Evolutionary conservation across 2,888 invertebrate species (phyloP), one percentile per base, ranked within the genome.

Genomic region (Bursaphelenchus okinawaensis): DNA sequence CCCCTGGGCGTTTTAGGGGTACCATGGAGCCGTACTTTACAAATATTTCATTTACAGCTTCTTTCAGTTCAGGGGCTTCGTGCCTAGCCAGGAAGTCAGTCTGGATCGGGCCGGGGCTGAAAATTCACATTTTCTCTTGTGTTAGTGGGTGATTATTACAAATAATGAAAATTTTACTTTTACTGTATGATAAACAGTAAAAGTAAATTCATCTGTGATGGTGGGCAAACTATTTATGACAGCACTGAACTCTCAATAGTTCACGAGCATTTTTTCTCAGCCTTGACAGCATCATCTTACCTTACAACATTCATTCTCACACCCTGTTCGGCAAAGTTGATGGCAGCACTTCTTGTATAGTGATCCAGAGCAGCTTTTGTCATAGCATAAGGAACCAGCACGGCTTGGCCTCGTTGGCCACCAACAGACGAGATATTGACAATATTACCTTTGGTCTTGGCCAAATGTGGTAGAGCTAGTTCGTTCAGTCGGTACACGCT

Each of bases 281-380:
- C n/a, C n/a, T n/a, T n/a, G n/a, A n/a, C n/a, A n/a, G n/a, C n/a
- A n/a, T n/a, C n/a, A n/a, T n/a, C 54, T 54, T 19, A 54, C 54
- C 54, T 54, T 1, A 54, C 24, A 9, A 20, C 19, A 20, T 54
- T 54, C n/a, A 54, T 24, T 54, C 54, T 20, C 12, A 54, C 24
- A 19, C 54, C 54, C 7, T 54, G 12, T 4, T 20, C 22, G 19
- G 54, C 54, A 24, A 23, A 54, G 16, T n/a, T 19, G 3, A 54
- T 12, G 6, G 54, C 2, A 9, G 54, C 54, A 24, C 12, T 12
- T 24, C 22, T 12, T n/a, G 31, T 58, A n/a, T 19, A 58, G 52
- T 65, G 65, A 28, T 65, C 65, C 4, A 65, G 19, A 0, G 56
- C 65, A 6, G 65, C 65, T 29, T 65, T 65, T 22, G 52, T 28